Evolutionary conservation across 2,888 invertebrate species (phyloP).

Genomic region (Agonopterix alstromeriana): DNA sequence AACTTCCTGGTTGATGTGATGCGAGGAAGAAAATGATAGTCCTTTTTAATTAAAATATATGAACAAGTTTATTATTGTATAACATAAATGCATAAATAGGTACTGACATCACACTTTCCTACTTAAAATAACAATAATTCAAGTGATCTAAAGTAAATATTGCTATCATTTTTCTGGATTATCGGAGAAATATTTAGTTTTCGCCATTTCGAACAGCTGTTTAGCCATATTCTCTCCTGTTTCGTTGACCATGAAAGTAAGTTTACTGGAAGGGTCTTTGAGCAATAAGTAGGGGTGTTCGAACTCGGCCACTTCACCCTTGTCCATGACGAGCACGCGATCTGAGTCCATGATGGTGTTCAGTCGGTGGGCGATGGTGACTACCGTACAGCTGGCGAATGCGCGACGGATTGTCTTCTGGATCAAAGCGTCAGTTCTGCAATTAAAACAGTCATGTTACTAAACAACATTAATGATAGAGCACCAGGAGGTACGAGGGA

Average conservation of each 20-base stretch:
- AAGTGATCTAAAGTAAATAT: not conserved
- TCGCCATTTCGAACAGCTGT: conserved; percentile 63
- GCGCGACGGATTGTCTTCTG: conserved; percentile 88
- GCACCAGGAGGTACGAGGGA: too few species aligned
- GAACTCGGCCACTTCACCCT: conserved; percentile 79
- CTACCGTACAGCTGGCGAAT: conserved; percentile 88
- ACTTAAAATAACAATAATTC: not conserved
- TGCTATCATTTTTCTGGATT: conserved; percentile 34
- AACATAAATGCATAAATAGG: not conserved
- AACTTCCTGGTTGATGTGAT: too few species aligned
- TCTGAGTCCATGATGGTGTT: conserved; percentile 95
- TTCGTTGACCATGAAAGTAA: conserved; percentile 76
- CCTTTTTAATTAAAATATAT: too few species aligned
- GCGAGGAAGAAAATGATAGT: too few species aligned
- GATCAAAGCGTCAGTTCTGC: conserved; percentile 86
- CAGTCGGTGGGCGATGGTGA: conserved; percentile 94
- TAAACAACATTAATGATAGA: too few species aligned
- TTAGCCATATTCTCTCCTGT: conserved; percentile 76
- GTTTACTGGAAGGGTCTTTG: conserved; percentile 67
- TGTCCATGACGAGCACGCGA: conserved; percentile 82
- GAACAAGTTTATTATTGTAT: too few species aligned
- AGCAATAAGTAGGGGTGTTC: conserved; percentile 79
- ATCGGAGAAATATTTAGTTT: conserved; percentile 53
- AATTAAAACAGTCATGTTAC: conserved; percentile 7
- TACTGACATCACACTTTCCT: too few species aligned